Percentiles rank a stretch among this genome's conserved stretches.
Conservation (phyloP, 2,113 vertebrate species). For the Sitta europaea region DNA sequence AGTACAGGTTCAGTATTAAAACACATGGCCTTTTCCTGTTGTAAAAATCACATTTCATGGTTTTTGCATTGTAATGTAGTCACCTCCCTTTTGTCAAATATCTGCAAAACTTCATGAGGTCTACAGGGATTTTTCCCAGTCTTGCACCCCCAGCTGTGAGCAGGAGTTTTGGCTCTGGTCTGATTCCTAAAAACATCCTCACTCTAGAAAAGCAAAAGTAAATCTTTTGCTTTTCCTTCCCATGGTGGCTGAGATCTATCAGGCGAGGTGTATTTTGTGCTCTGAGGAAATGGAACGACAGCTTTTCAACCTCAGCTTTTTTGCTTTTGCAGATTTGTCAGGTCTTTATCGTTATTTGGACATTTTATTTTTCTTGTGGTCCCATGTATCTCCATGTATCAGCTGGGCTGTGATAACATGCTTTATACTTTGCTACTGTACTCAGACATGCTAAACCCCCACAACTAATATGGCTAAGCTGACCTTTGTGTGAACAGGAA, state of each 20-base stretch:
- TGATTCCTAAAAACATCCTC: neutral
- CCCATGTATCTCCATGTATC: conserved; percentile 28
- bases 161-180: neutral
- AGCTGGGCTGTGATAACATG: conserved; percentile 35
- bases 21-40: neutral
- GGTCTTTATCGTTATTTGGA: neutral
- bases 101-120: neutral
- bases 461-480: conserved; percentile 51
- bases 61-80: fast-evolving
- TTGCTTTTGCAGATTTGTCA: conserved; percentile 9
- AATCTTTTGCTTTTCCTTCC: neutral
- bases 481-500: conserved; percentile 62
- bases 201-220: neutral
- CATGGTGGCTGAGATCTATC: neutral
- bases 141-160: neutral
- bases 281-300: neutral
- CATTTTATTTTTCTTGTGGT: conserved; percentile 51
- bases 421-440: conserved; percentile 7
- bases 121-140: neutral
- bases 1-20: neutral
- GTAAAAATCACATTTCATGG: neutral
- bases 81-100: neutral
- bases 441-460: conserved; percentile 39
- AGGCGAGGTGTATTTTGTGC: neutral
- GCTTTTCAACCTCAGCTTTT: conserved; percentile 12